Percentiles rank a stretch among this genome's conserved stretches.
phyloP scores from a whole-genome alignment of 2,797 vertebrate genomes.

The Cynopterus sphinx region DNA sequence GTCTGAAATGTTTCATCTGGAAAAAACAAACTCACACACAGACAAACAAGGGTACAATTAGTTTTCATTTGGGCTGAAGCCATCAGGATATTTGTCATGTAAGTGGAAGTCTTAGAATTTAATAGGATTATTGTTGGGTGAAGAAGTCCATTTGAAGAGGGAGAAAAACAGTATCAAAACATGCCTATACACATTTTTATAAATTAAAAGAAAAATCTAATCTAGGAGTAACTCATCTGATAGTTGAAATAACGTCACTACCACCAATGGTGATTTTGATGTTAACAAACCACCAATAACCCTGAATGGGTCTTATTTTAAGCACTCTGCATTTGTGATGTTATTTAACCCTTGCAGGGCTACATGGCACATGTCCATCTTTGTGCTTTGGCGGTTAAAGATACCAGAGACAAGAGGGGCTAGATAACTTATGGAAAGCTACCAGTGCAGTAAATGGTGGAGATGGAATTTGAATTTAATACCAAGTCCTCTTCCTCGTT shows the following conservation, averaged over 20 bases:
- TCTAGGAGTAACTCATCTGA: not conserved
- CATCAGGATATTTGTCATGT: conserved; percentile 57
- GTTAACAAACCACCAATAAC: not conserved
- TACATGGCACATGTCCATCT: not conserved
- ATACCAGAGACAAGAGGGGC: not conserved
- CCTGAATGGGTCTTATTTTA: not conserved
- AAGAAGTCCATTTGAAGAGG: not conserved
- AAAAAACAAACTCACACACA: conserved; percentile 61
- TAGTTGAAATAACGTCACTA: not conserved
- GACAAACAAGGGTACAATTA: conserved; percentile 67
- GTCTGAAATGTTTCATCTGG: conserved; percentile 62
- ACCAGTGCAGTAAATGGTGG: not conserved
- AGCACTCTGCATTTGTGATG: not conserved
- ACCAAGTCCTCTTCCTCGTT: not conserved
- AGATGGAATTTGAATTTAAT: not conserved
- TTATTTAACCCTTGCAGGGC: not conserved
- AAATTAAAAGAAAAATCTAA: not conserved
- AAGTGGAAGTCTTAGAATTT: conserved; percentile 54
- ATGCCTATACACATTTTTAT: not conserved
- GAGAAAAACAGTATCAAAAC: not conserved
- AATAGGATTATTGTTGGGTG: conserved; percentile 58
- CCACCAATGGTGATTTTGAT: not conserved
- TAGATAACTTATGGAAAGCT: not conserved
- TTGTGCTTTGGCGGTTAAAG: not conserved
- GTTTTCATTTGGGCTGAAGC: conserved; percentile 65